Evolutionary conservation across 2,888 invertebrate species (phyloP), one percentile per base, ranked within the genome.

Genomic region (Ditylenchus weischeri): DNA sequence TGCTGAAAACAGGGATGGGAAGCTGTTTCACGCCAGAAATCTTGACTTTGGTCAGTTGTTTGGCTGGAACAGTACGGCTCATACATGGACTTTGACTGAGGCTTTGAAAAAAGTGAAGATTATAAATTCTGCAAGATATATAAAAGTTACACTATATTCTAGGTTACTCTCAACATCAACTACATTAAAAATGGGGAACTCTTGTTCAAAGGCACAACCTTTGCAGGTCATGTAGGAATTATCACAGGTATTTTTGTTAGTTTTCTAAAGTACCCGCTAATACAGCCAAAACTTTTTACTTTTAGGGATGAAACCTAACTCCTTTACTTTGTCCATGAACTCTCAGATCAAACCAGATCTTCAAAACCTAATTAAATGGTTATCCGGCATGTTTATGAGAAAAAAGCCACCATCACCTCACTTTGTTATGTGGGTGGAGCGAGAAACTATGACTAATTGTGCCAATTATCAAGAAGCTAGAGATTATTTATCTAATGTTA

Each of bases 191-290:
- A 70, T n/a, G 76, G 76, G 35, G 69, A 72, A 51, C 58, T 78
- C 1, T 57, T 78, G 29, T 78, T 74, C 75, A 78, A 76, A 57
- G 78, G 76, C 62, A 77, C 76, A 29, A 78, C 78, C 11, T 67
- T 78, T 21, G 78, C 78, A n/a, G 78, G 78, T 58, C 78, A 78
- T 54, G 73, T 73, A 21, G 78, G 78, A 21, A 69, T n/a, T 78
- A 47, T 29, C 29, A 29, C 29, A 29, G 29, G 29, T 29, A 29
- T 61, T 18, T 36, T n/a, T n/a, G n/a, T n/a, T n/a, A n/a, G n/a
- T n/a, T n/a, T n/a, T n/a, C n/a, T n/a, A n/a, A n/a, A n/a, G n/a
- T n/a, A n/a, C n/a, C n/a, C n/a, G n/a, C n/a, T n/a, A n/a, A n/a
- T n/a, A n/a, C n/a, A n/a, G n/a, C n/a, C n/a, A n/a, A n/a, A n/a